Evolutionary conservation across 2,113 vertebrate genomes (phyloP).

Genomic region (Esox niger): DNA sequence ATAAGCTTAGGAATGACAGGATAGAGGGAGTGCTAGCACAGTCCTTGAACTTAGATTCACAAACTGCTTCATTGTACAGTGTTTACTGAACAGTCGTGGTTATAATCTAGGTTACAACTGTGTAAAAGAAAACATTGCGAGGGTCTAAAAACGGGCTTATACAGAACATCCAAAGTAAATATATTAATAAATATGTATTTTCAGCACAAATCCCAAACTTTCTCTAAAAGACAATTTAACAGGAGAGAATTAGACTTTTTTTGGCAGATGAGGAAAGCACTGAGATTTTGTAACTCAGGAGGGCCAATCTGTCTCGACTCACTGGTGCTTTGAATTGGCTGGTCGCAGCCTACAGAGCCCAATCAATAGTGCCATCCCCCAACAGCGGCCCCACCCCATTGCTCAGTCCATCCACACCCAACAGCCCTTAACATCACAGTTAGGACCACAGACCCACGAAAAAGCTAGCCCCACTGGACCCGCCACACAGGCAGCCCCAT

Average conservation of each 20-base stretch:
- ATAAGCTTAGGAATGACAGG: too few species aligned
- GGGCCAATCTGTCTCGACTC: constrained; percentile 73
- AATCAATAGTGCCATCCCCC: constrained; percentile 66
- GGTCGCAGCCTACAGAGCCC: constrained; percentile 72
- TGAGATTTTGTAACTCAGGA: constrained; percentile 71
- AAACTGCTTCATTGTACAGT: not conserved
- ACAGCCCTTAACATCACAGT: too few species aligned
- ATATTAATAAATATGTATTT: constrained; percentile 11
- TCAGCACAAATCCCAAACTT: constrained; percentile 47
- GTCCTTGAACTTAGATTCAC: too few species aligned
- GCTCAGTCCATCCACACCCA: not conserved
- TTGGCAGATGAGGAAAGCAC: constrained; percentile 48
- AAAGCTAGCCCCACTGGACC: too few species aligned
- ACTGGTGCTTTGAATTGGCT: constrained; percentile 75
- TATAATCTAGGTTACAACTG: not conserved
- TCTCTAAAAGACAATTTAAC: constrained; percentile 53
- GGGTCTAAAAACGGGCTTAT: too few species aligned
- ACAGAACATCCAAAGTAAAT: not conserved
- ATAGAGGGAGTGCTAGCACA: too few species aligned
- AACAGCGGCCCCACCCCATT: not conserved
- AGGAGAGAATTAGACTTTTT: constrained; percentile 48
- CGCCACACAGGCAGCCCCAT: too few species aligned
- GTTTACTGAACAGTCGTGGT: not conserved
- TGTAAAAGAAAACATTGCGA: not conserved
- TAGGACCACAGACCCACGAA: too few species aligned